Conservation (phyloP, 2,888 invertebrate genomes). For the Merodon equestris region DNA sequence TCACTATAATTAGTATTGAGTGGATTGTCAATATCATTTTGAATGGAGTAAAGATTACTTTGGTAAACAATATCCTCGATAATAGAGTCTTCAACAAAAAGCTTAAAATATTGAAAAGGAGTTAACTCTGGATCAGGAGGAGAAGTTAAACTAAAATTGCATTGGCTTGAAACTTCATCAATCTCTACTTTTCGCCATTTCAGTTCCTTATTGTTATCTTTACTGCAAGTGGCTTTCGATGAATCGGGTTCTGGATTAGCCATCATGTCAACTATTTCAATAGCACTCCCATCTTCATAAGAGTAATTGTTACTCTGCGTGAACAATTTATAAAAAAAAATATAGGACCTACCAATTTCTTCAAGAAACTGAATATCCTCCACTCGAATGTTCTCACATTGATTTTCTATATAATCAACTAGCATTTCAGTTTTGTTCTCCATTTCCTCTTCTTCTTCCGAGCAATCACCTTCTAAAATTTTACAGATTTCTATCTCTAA, state of each 20-base stretch:
- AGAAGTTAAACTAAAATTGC: background rate
- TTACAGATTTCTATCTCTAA: conserved; percentile 4
- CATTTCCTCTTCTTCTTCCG: background rate
- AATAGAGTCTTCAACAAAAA: conserved; percentile 11
- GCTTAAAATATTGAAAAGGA: conserved; percentile 22
- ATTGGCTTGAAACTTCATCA: conserved; percentile 6
- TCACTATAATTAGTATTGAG: background rate
- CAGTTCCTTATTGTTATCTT: background rate
- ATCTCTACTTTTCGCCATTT: background rate
- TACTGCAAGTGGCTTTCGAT: conserved; percentile 3
- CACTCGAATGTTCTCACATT: background rate
- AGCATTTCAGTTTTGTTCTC: conserved; percentile 1
- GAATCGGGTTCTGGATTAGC: conserved; percentile 17
- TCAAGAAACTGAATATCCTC: conserved; percentile 22
- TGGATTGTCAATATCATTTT: conserved; percentile 9
- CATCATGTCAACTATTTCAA: conserved; percentile 12
- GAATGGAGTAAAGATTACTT: conserved; percentile 14
- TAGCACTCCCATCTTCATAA: conserved; percentile 10
- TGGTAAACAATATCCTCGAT: conserved; percentile 13
- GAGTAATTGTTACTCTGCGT: background rate
- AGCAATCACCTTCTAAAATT: conserved; percentile 1
- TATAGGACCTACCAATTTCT: conserved; percentile 8
- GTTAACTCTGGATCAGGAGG: conserved; percentile 16
- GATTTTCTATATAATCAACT: conserved; percentile 5
- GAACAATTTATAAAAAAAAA: background rate